phyloP scores from a whole-genome alignment of 1,140 invertebrate genomes.

The Daktulosphaira vitifoliae region DNA sequence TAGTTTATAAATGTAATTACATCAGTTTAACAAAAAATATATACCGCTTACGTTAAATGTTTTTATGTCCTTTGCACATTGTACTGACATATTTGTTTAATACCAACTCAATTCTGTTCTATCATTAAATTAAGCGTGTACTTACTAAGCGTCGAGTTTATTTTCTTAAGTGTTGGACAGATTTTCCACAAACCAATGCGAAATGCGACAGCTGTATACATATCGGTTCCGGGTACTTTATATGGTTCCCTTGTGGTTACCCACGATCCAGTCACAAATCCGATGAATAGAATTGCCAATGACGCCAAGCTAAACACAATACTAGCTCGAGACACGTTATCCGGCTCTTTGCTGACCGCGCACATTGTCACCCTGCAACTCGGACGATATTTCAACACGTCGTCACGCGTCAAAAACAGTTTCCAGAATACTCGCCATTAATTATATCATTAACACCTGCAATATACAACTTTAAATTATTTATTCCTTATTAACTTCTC shows the following conservation, averaged over 20 bases:
- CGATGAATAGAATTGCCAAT: conserved; percentile 44
- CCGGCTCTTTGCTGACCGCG: conserved; percentile 8
- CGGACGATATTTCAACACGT: not conserved
- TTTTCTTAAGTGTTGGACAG: conserved; percentile 43
- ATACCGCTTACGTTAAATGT: too few species aligned
- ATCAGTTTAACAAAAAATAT: too few species aligned
- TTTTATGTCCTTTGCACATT: too few species aligned
- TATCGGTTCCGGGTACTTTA: conserved; percentile 43
- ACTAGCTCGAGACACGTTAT: conserved; percentile 34
- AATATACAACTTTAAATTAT: too few species aligned
- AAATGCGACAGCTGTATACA: conserved; percentile 45
- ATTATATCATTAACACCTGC: too few species aligned
- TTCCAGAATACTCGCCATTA: not conserved
- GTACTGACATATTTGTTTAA: too few species aligned
- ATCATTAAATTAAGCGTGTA: not conserved
- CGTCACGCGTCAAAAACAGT: not conserved
- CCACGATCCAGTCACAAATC: conserved; percentile 48
- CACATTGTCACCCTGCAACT: not conserved
- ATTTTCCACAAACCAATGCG: conserved; percentile 47
- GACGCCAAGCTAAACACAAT: conserved; percentile 45
- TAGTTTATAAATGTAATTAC: too few species aligned
- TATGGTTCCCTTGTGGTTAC: conserved; percentile 47
- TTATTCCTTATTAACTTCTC: too few species aligned
- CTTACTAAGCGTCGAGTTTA: conserved; percentile 37
- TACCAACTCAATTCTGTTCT: too few species aligned